Percentiles rank a stretch among this genome's conserved stretches.
Conservation (phyloP, 2,888 invertebrate species). For the Odontocerum albicorne region DNA sequence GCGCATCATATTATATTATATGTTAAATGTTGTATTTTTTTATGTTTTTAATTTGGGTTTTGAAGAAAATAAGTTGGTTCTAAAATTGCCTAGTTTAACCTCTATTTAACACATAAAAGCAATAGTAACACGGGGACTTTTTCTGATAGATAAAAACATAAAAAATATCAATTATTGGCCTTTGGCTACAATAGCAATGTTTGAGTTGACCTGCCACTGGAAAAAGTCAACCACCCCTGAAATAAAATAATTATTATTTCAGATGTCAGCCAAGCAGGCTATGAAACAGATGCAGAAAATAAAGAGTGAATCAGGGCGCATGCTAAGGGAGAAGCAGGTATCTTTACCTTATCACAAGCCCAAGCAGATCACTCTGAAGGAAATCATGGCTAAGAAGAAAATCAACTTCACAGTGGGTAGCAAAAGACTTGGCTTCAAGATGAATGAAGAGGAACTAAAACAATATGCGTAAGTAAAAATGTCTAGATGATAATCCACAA, state of each 20-base stretch:
- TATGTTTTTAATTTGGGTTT: too few species aligned
- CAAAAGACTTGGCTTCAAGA: slow-evolving; percentile 59
- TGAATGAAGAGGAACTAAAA: slow-evolving; percentile 66
- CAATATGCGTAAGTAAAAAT: slow-evolving; percentile 70
- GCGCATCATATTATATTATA: too few species aligned
- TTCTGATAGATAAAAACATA: too few species aligned
- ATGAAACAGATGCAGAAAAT: slow-evolving; percentile 73
- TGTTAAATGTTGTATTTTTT: too few species aligned
- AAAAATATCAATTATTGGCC: neutral
- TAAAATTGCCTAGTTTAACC: too few species aligned
- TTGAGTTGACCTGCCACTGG: slow-evolving; percentile 22
- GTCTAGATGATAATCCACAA: too few species aligned
- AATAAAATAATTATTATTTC: slow-evolving; percentile 36
- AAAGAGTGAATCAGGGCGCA: slow-evolving; percentile 80
- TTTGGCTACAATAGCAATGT: neutral
- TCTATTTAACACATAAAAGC: slow-evolving; percentile 45
- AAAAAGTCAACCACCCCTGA: slow-evolving; percentile 40
- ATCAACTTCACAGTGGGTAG: slow-evolving; percentile 48
- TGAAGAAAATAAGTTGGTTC: too few species aligned
- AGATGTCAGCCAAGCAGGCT: slow-evolving; percentile 70
- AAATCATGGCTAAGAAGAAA: slow-evolving; percentile 65
- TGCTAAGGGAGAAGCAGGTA: slow-evolving; percentile 74
- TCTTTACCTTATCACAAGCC: slow-evolving; percentile 87
- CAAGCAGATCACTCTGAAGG: slow-evolving; percentile 74
- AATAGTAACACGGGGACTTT: neutral